Conservation (phyloP, 2,113 vertebrate genomes). For the Scomber japonicus region DNA sequence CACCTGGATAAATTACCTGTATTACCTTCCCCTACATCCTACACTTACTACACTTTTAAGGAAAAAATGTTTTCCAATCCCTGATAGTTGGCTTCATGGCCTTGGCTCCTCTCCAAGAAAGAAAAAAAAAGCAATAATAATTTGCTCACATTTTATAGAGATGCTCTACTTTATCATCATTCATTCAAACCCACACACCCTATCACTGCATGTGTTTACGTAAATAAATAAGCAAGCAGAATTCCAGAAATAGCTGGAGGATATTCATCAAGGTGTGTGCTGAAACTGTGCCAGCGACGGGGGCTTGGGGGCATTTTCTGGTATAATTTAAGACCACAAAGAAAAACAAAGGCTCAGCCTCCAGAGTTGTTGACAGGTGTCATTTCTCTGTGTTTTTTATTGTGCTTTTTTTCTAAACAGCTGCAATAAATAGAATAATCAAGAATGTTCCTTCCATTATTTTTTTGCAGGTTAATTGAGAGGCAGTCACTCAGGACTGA, state of each 20-base stretch:
- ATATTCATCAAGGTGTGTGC: constrained; percentile 50
- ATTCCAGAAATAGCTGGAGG: constrained; percentile 44
- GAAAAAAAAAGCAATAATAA: constrained; percentile 1
- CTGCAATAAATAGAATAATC: constrained; percentile 20
- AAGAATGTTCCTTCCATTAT: constrained; percentile 4
- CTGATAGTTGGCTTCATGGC: neutral
- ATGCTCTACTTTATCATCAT: neutral
- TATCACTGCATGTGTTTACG: constrained; percentile 15
- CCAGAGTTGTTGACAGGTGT: constrained; percentile 42
- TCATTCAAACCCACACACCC: constrained; percentile 34
- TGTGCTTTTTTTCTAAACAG: constrained; percentile 9
- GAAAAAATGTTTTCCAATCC: neutral
- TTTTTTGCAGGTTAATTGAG: constrained; percentile 18
- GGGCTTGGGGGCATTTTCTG: neutral
- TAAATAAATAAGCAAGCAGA: constrained; percentile 45
- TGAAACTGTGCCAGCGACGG: constrained; percentile 18
- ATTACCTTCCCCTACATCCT: neutral
- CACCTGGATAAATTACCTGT: constrained; percentile 5
- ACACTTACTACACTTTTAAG: neutral
- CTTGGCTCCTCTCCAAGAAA: neutral
- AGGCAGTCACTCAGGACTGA: constrained; percentile 18
- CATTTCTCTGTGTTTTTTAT: neutral
- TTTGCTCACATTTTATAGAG: neutral
- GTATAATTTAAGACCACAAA: constrained; percentile 27
- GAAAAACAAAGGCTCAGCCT: constrained; percentile 31